Conservation (phyloP, 1,140 invertebrate genomes). For the Holotrichia oblita region DNA sequence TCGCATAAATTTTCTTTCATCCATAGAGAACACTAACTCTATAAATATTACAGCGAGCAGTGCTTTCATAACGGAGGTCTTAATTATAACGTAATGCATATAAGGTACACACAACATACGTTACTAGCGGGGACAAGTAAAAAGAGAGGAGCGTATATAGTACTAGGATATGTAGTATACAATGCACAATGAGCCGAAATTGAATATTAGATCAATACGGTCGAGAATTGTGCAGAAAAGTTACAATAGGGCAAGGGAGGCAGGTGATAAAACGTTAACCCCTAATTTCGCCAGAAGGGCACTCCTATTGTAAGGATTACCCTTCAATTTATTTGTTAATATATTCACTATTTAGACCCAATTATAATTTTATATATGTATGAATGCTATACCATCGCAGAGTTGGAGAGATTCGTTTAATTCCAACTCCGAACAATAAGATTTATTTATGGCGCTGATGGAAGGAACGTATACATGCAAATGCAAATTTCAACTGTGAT, state of each 20-base stretch:
- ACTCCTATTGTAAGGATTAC: conserved; percentile 46
- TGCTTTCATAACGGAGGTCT: conserved; percentile 20
- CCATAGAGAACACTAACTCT: conserved; percentile 11
- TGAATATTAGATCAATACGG: conserved; percentile 35
- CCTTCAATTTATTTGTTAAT: conserved; percentile 47
- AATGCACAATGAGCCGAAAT: conserved; percentile 32
- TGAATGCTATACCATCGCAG: neutral
- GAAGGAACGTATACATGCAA: conserved; percentile 10
- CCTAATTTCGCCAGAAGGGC: conserved; percentile 51
- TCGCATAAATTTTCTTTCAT: conserved; percentile 24
- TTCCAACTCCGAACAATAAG: conserved; percentile 29
- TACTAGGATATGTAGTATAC: neutral
- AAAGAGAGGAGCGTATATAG: neutral
- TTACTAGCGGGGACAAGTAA: conserved; percentile 15
- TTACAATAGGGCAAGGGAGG: conserved; percentile 38
- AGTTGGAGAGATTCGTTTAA: neutral
- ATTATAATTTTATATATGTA: conserved; percentile 47
- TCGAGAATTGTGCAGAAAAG: conserved; percentile 37
- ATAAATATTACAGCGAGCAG: conserved; percentile 24
- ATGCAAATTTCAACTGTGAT: conserved; percentile 43
- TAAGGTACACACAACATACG: conserved; percentile 35
- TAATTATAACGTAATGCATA: conserved; percentile 28
- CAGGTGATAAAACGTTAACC: conserved; percentile 53
- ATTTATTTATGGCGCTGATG: conserved; percentile 42
- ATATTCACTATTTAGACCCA: conserved; percentile 51